These are phyloP conservation scores for Cettia cetti DNA, from an alignment of 2,113 vertebrate genomes.

Conservation along the genomic window DNA sequence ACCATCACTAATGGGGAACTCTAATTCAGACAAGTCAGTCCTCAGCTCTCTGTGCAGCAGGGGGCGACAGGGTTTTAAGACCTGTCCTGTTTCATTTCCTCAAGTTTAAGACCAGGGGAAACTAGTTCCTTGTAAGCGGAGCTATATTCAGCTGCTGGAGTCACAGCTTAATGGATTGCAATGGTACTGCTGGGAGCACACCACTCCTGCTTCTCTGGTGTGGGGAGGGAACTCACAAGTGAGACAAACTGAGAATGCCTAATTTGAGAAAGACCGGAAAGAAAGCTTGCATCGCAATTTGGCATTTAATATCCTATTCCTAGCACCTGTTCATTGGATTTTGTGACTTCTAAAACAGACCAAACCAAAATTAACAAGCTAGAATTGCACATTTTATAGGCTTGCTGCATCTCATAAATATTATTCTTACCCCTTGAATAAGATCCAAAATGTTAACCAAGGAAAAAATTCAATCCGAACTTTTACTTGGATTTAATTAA, in stretches of 20 bases:
- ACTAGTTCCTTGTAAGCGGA: not conserved
- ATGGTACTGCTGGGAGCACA: not conserved
- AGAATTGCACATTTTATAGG: not conserved
- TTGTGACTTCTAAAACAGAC: not conserved
- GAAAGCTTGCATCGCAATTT: not conserved
- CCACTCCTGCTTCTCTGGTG: not conserved
- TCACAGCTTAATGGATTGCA: not conserved
- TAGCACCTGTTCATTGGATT: not conserved
- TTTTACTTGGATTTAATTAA: not conserved
- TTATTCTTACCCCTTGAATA: not conserved
- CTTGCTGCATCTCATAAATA: not conserved
- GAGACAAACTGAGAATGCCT: not conserved
- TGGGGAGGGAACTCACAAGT: not conserved
- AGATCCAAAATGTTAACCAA: not conserved
- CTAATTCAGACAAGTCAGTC: not conserved
- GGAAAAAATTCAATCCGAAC: not conserved
- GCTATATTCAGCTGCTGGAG: not conserved
- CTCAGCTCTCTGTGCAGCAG: not conserved
- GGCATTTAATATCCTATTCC: not conserved
- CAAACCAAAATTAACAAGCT: not conserved
- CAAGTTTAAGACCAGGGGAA: not conserved
- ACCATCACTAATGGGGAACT: not conserved
- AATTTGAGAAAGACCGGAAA: not conserved
- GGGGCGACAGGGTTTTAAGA: not conserved
- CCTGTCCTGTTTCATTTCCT: not conserved